Evolutionary conservation across 2,797 vertebrate genomes (phyloP).

Genomic region (Mus spretus): DNA sequence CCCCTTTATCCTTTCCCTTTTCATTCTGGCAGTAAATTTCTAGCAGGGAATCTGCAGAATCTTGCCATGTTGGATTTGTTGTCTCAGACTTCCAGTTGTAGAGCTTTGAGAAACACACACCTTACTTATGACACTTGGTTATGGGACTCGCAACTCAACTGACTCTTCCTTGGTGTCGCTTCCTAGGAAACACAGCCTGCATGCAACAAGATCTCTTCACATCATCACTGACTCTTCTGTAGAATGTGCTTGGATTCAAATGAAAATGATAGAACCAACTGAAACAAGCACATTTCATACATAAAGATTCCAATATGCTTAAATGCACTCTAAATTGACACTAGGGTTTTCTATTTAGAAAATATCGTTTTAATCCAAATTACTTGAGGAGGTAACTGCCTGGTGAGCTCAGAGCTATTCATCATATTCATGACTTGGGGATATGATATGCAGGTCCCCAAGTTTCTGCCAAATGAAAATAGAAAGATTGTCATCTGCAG

Average conservation of each 20-base stretch:
- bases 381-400: constrained; percentile 39
- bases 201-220: background rate
- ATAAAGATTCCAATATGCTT: background rate
- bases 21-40: background rate
- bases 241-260: background rate
- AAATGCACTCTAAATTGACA: constrained; percentile 50
- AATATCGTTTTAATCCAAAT: constrained; percentile 49
- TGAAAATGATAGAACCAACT: background rate
- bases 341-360: constrained; percentile 60
- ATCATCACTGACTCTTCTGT: background rate
- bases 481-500: constrained; percentile 62
- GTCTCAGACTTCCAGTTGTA: constrained; percentile 7
- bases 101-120: constrained; percentile 4
- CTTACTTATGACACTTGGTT: background rate
- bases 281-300: constrained; percentile 24
- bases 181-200: background rate
- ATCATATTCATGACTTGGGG: constrained; percentile 68
- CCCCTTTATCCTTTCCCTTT: background rate
- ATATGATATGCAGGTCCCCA: constrained; percentile 14
- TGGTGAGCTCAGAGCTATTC: constrained; percentile 46
- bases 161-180: background rate
- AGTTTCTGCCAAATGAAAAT: constrained; percentile 71
- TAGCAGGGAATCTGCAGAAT: background rate
- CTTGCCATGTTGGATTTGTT: background rate
- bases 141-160: background rate